phyloP scores from a whole-genome alignment of 1,140 invertebrate species.

The Linepithema humile region DNA sequence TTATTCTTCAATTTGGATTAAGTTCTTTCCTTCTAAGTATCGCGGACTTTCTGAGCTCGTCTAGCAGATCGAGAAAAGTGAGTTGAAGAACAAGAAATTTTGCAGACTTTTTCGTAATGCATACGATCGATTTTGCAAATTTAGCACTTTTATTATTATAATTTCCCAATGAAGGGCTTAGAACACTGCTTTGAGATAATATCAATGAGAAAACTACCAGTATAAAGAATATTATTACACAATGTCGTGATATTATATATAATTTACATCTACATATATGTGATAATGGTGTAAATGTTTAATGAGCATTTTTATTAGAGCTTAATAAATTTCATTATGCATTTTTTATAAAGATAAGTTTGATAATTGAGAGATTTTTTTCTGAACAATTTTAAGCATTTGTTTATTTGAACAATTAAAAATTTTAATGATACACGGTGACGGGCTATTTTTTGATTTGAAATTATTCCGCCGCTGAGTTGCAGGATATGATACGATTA shows the following conservation, averaged over 20 bases:
- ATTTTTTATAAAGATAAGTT: no score
- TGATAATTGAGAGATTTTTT: no score
- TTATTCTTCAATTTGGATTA: conserved; percentile 74
- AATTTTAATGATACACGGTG: neutral
- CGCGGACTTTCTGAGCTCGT: conserved; percentile 25
- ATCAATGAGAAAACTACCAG: neutral
- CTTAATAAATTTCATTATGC: no score
- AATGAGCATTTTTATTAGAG: neutral
- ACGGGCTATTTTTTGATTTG: neutral
- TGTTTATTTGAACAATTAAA: neutral
- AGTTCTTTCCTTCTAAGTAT: conserved; percentile 48
- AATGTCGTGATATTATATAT: neutral
- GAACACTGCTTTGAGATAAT: neutral
- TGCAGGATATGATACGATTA: conserved; percentile 58
- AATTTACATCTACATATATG: no score
- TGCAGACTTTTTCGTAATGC: neutral
- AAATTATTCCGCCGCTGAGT: conserved; percentile 29
- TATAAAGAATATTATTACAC: conserved; percentile 12
- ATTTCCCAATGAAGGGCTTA: neutral
- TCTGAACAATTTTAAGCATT: neutral
- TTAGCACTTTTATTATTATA: neutral
- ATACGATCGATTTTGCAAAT: neutral
- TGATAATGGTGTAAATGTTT: neutral
- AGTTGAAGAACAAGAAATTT: conserved; percentile 37
- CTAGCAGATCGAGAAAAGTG: conserved; percentile 16